A percentile compares a stretch with the other conserved stretches of the same genome.
phyloP scores from a whole-genome alignment of 35 echinoderm and acorn worm species.

The Amphiura filiformis region DNA sequence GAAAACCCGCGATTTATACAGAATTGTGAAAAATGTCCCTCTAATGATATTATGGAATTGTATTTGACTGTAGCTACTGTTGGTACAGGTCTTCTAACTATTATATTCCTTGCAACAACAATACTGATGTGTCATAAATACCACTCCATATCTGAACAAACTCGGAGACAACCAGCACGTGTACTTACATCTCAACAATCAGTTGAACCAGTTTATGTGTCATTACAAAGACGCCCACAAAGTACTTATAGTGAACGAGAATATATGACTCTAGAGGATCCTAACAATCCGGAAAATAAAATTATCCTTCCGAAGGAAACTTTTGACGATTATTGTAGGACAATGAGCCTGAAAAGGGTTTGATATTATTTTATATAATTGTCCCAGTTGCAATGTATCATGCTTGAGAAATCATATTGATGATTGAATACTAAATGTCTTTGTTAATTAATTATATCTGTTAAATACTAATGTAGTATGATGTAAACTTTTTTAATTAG shows the following conservation, averaged over 20 bases:
- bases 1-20: neutral
- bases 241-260: neutral
- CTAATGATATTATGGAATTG: neutral
- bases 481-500: no score
- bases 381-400: no score
- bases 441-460: no score
- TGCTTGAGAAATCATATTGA: no score
- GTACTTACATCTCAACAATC: neutral
- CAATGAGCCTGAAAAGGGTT: conserved; percentile 2
- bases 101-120: neutral
- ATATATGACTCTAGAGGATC: conserved; percentile 1
- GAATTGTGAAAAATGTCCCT: neutral
- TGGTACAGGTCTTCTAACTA: neutral
- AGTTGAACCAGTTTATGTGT: neutral
- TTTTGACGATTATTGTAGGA: neutral
- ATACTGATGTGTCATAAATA: neutral
- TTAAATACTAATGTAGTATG: no score
- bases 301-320: neutral
- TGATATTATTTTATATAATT: no score
- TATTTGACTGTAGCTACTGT: neutral
- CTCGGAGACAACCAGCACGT: neutral
- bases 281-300: conserved; percentile 4
- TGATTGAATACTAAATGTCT: no score
- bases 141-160: neutral
- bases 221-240: conserved; percentile 1